A percentile compares a stretch with the other conserved stretches of the same genome.
These are phyloP conservation scores for Sceloporus undulatus DNA, from an alignment of 2,113 vertebrate species.

Conservation along the genomic window DNA sequence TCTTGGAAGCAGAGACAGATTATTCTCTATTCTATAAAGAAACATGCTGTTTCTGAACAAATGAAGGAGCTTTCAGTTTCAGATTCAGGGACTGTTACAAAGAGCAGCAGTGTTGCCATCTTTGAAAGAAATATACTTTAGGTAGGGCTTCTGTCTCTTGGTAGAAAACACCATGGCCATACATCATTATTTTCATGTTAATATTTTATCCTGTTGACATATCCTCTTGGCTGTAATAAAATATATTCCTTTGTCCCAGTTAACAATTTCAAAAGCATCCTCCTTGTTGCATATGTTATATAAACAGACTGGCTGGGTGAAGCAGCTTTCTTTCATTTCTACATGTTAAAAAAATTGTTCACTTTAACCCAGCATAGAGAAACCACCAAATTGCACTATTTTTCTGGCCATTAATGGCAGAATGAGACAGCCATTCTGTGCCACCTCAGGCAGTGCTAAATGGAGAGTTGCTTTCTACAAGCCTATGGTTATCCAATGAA, in stretches of 20 bases:
- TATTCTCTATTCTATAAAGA: neutral
- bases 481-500: neutral
- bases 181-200: neutral
- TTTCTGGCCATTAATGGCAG: neutral
- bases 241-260: neutral
- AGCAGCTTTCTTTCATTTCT: neutral
- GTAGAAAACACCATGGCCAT: neutral
- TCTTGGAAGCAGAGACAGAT: no score
- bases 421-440: neutral
- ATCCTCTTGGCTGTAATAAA: neutral
- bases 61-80: neutral
- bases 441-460: conserved; percentile 10
- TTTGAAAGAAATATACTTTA: neutral
- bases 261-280: neutral
- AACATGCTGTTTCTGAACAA: neutral
- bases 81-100: neutral
- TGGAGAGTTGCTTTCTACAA: neutral
- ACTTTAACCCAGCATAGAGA: neutral
- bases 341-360: neutral
- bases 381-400: conserved; percentile 15
- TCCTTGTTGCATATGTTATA: neutral
- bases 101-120: neutral
- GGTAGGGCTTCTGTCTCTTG: neutral
- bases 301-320: neutral
- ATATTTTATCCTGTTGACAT: neutral